Evolutionary conservation across 2,797 vertebrate genomes (phyloP).

Genomic region (Enteromius treurensis): DNA sequence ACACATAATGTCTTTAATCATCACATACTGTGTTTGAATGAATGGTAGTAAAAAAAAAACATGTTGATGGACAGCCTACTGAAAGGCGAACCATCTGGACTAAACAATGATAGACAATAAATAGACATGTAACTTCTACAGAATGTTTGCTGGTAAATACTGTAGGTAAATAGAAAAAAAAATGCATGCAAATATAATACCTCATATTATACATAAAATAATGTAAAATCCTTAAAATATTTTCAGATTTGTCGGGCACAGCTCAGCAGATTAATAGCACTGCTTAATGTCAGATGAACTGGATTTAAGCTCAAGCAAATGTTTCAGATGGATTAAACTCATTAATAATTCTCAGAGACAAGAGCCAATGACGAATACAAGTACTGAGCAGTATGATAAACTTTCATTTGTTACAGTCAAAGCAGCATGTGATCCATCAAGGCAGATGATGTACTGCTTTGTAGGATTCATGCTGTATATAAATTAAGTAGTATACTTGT

Average conservation of each 20-base stretch:
- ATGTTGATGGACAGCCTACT: constrained; percentile 5
- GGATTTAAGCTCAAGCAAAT: constrained; percentile 59
- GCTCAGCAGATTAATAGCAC: constrained; percentile 26
- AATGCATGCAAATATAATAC: neutral
- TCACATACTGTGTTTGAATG: neutral
- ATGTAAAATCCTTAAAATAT: neutral
- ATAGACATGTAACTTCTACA: neutral
- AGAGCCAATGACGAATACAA: neutral
- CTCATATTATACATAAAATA: neutral
- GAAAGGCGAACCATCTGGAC: neutral
- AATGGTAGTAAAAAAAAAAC: neutral
- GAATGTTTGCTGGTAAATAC: neutral
- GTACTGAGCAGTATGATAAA: neutral
- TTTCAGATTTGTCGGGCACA: neutral
- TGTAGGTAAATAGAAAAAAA: too few species aligned
- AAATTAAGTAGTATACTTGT: neutral
- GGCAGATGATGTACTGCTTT: neutral
- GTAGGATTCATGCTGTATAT: neutral
- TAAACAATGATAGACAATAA: neutral
- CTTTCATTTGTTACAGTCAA: constrained; percentile 2
- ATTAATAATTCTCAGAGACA: constrained; percentile 23
- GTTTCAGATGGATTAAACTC: constrained; percentile 33
- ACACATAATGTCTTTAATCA: neutral
- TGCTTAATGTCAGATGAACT: constrained; percentile 35
- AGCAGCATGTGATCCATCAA: neutral